A percentile compares a stretch with the other conserved stretches of the same genome.
Conservation (phyloP, 2,888 invertebrate species). For the Spodoptera exigua region DNA sequence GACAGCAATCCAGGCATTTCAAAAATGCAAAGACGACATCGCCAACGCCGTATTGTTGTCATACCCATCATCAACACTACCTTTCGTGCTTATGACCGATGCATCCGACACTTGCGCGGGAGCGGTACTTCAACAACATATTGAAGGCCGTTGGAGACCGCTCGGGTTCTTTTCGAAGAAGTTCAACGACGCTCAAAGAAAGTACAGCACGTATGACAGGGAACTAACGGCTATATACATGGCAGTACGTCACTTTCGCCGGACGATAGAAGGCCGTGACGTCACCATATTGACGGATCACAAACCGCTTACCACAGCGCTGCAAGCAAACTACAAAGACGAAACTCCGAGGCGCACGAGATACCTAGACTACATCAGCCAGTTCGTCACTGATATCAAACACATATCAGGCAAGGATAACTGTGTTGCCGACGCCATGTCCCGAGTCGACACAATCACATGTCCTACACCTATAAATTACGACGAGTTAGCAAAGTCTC, state of each 20-base stretch:
- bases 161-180: no score
- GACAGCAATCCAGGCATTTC: constrained; percentile 11
- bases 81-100: constrained; percentile 24
- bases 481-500: neutral
- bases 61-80: constrained; percentile 2
- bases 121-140: no score
- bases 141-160: no score
- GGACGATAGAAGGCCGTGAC: neutral
- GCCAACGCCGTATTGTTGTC: constrained; percentile 10
- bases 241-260: neutral
- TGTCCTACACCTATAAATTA: no score
- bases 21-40: constrained; percentile 14
- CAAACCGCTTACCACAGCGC: neutral
- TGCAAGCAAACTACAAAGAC: neutral
- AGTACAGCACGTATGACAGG: constrained; percentile 4
- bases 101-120: constrained; percentile 17
- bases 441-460: neutral
- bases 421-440: neutral
- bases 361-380: neutral
- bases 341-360: neutral
- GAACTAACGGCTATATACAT: neutral
- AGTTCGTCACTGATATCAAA: neutral
- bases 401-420: neutral
- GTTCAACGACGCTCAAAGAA: constrained; percentile 1
- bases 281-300: neutral